These are phyloP conservation scores for Ochropacha duplaris DNA, from an alignment of 2,888 invertebrate genomes.

Conservation along the genomic window DNA sequence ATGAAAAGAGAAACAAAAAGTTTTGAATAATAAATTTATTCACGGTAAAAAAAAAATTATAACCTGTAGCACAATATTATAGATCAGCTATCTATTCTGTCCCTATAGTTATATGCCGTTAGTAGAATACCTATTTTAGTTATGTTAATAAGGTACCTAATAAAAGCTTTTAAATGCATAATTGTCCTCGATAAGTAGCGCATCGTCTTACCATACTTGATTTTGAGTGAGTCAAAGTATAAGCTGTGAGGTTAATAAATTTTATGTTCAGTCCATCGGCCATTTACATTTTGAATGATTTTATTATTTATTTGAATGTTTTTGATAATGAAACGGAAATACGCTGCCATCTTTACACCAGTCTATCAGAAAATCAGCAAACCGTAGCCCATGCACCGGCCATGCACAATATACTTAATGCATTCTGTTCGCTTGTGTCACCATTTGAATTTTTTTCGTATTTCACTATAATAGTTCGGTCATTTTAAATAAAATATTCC, in stretches of 20 bases:
- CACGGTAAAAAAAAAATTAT: too few relatives aligned
- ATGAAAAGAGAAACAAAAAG: too few relatives aligned
- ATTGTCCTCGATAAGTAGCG: background rate
- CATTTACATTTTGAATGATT: background rate
- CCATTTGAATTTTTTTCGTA: background rate
- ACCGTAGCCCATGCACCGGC: background rate
- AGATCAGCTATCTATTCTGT: too few relatives aligned
- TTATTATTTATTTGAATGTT: constrained; percentile 14
- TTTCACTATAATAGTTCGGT: background rate
- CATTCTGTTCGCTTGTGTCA: background rate
- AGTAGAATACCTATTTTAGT: too few relatives aligned
- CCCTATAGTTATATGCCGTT: too few relatives aligned
- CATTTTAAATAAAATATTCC: background rate
- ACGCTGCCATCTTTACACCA: background rate
- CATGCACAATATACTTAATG: background rate
- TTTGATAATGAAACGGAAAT: constrained; percentile 11
- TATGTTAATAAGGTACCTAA: too few relatives aligned
- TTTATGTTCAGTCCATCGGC: constrained; percentile 10
- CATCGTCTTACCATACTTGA: background rate
- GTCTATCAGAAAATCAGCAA: background rate
- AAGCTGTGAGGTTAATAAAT: background rate
- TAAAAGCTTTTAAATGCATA: background rate
- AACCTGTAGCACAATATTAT: too few relatives aligned
- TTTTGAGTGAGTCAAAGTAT: background rate
- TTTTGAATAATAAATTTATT: too few relatives aligned